Conservation (phyloP, 2,797 vertebrate species). For the Enteromius mattozi region DNA sequence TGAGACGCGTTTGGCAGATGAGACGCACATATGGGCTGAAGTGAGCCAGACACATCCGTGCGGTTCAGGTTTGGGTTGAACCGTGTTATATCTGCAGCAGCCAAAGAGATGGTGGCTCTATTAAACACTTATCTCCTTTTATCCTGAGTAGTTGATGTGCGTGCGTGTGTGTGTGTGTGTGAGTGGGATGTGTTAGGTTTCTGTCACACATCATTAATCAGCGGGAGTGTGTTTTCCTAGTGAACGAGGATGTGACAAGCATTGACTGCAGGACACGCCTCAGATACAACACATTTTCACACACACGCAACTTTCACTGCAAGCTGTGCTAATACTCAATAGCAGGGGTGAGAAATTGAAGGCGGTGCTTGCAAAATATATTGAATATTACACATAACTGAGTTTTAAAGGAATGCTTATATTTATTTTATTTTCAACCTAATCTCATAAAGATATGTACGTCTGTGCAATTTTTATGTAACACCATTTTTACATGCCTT, state of each 20-base stretch:
- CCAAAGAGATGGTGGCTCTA: not conserved
- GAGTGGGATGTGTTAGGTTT: conserved; percentile 47
- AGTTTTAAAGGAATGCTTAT: not conserved
- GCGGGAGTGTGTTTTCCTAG: conserved; percentile 37
- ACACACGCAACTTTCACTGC: not conserved
- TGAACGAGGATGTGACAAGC: conserved; percentile 34
- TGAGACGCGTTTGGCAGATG: conserved; percentile 24
- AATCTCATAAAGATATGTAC: too few species aligned
- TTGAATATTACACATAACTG: not conserved
- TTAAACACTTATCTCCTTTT: conserved; percentile 34
- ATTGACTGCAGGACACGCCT: conserved; percentile 32
- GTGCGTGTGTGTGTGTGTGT: conserved; percentile 1
- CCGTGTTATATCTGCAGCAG: not conserved
- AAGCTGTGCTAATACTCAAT: conserved; percentile 19
- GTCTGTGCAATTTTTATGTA: too few species aligned
- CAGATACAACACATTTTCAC: conserved; percentile 26
- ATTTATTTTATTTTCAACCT: too few species aligned
- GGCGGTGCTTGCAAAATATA: not conserved
- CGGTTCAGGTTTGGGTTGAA: conserved; percentile 9
- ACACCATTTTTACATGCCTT: too few species aligned
- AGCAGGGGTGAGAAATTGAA: not conserved
- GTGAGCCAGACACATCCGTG: conserved; percentile 11
- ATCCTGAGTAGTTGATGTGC: not conserved
- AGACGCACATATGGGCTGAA: conserved; percentile 32
- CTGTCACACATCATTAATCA: conserved; percentile 49